Conservation (phyloP, 2,888 invertebrate genomes). For the Ochropleura plecta region DNA sequence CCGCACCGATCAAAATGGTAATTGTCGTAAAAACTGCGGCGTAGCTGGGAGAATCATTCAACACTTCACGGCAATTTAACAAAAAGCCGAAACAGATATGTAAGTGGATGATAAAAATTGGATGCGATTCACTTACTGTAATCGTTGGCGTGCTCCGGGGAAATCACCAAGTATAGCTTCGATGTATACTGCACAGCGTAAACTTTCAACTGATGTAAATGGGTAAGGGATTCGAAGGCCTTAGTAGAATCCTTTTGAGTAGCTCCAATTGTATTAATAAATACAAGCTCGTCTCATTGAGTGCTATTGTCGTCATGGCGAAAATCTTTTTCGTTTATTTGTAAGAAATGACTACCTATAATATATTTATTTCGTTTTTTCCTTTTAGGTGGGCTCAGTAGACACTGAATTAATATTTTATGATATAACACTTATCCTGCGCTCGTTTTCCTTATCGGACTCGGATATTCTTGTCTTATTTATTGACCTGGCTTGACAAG, state of each 20-base stretch:
- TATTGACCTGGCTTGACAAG: constrained; percentile 34
- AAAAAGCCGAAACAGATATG: constrained; percentile 77
- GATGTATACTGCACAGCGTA: constrained; percentile 66
- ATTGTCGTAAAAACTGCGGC: constrained; percentile 63
- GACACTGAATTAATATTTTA: constrained; percentile 62
- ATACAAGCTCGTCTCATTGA: constrained; percentile 44
- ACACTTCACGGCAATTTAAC: constrained; percentile 73
- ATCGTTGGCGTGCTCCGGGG: constrained; percentile 80
- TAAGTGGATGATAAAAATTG: constrained; percentile 86
- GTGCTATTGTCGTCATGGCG: constrained; percentile 43
- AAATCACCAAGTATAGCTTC: constrained; percentile 80
- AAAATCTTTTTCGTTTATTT: constrained; percentile 47
- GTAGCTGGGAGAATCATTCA: constrained; percentile 67
- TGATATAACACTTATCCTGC: constrained; percentile 52
- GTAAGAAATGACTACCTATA: constrained; percentile 38
- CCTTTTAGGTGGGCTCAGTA: constrained; percentile 52
- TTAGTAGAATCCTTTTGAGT: constrained; percentile 40
- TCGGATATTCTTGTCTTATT: constrained; percentile 30
- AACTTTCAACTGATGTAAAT: constrained; percentile 65
- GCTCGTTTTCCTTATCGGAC: constrained; percentile 52
- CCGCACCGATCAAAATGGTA: constrained; percentile 40
- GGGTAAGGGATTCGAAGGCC: constrained; percentile 52
- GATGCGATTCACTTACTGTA: constrained; percentile 81
- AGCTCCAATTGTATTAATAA: constrained; percentile 54
- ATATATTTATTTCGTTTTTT: constrained; percentile 51